phyloP scores from a whole-genome alignment of 2,888 invertebrate species.

The Diplazon laetatorius region DNA sequence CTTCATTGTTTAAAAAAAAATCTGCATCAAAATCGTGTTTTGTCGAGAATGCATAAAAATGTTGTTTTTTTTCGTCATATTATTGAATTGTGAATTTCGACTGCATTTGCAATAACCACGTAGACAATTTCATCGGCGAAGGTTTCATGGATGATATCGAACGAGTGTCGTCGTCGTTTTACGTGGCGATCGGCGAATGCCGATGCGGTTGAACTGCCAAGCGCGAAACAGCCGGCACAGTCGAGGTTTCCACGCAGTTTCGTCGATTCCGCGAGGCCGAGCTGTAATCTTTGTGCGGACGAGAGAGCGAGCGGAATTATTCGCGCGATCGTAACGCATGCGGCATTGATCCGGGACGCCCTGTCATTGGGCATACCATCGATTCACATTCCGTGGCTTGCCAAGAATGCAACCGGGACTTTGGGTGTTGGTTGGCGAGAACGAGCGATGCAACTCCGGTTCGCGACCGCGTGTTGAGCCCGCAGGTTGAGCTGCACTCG shows the following conservation, averaged over 20 bases:
- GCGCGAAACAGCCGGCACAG: conserved; percentile 2
- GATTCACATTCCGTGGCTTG: conserved; percentile 74
- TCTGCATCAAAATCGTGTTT: too few relatives aligned
- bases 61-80: too few relatives aligned
- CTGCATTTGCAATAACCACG: too few relatives aligned
- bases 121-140: not conserved
- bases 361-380: conserved; percentile 72
- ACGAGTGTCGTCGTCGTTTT: not conserved
- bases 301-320: conserved; percentile 11
- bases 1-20: too few relatives aligned
- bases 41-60: too few relatives aligned
- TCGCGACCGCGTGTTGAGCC: conserved; percentile 1
- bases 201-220: not conserved
- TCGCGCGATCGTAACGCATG: not conserved
- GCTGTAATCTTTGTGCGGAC: not conserved
- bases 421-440: conserved; percentile 46
- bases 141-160: not conserved
- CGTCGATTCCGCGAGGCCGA: conserved; percentile 9
- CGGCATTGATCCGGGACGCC: conserved; percentile 30
- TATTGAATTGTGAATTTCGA: not conserved
- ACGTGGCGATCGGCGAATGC: too few relatives aligned
- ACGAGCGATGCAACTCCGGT: conserved; percentile 40
- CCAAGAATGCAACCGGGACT: conserved; percentile 72
- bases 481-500: not conserved
- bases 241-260: too few relatives aligned